These are phyloP conservation scores for Myrmecophaga tridactyla DNA, from an alignment of 2,113 vertebrate species.

Conservation along the genomic window DNA sequence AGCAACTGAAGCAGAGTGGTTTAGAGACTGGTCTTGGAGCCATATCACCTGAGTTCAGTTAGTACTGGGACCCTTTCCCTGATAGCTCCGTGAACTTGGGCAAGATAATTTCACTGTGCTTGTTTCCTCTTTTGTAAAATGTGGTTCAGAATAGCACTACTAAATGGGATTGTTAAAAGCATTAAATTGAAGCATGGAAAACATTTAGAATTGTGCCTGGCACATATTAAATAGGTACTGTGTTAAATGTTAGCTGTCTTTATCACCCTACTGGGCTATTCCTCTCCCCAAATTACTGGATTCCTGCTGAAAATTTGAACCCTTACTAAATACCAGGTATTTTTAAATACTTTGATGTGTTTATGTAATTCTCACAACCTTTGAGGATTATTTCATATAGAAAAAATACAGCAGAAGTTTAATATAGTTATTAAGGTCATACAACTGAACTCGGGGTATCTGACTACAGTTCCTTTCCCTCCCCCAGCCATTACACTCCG, in stretches of 20 bases:
- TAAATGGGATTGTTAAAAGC: background rate
- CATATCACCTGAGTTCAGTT: background rate
- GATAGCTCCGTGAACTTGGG: background rate
- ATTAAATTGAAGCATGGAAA: background rate
- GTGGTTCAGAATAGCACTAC: background rate
- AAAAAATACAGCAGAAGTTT: background rate
- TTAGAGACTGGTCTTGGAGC: background rate
- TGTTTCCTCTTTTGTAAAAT: conserved; percentile 12
- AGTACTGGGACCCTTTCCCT: background rate
- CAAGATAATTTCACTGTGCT: background rate
- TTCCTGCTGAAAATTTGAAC: background rate
- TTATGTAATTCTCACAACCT: conserved; percentile 23
- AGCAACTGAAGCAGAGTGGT: background rate
- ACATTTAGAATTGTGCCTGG: background rate
- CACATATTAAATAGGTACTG: background rate
- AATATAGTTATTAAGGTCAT: background rate
- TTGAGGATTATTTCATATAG: background rate
- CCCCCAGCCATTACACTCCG: background rate
- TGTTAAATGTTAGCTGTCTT: background rate
- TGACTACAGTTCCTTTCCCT: background rate
- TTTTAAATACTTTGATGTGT: background rate
- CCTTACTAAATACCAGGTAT: background rate
- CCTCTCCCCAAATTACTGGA: background rate
- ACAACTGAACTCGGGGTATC: background rate
- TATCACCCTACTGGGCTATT: background rate